Percentiles rank a stretch among this genome's conserved stretches.
Evolutionary conservation across 2,113 vertebrate genomes (phyloP).

Genomic region (Indri indri): DNA sequence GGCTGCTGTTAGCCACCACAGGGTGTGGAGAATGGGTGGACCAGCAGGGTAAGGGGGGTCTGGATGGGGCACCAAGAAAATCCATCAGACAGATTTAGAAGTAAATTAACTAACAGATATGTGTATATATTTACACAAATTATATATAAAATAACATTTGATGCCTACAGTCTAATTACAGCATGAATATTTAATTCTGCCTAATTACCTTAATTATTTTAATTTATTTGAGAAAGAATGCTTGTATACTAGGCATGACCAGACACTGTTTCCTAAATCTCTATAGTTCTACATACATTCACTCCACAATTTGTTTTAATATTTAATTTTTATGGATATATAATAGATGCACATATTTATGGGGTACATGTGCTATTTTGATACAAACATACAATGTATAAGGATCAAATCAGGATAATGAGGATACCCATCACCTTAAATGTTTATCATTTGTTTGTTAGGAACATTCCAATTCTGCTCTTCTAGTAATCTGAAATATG

Average conservation of each 20-base stretch:
- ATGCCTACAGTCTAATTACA: not conserved
- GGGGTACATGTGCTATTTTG: no score
- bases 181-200: not conserved
- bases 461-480: no score
- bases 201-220: not conserved
- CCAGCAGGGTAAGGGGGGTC: not conserved
- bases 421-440: no score
- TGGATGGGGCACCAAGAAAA: not conserved
- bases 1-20: not conserved
- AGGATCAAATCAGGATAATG: no score
- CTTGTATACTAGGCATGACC: not conserved
- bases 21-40: not conserved
- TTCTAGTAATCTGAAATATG: no score
- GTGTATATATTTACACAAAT: not conserved
- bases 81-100: not conserved
- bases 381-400: no score
- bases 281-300: not conserved
- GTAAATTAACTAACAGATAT: not conserved
- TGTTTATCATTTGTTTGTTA: no score
- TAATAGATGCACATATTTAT: no score
- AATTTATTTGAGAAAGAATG: not conserved
- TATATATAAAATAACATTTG: not conserved
- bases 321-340: not conserved
- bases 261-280: not conserved
- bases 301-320: not conserved